phyloP scores from a whole-genome alignment of 2,113 vertebrate species.

The Tychaedon coryphoeus region DNA sequence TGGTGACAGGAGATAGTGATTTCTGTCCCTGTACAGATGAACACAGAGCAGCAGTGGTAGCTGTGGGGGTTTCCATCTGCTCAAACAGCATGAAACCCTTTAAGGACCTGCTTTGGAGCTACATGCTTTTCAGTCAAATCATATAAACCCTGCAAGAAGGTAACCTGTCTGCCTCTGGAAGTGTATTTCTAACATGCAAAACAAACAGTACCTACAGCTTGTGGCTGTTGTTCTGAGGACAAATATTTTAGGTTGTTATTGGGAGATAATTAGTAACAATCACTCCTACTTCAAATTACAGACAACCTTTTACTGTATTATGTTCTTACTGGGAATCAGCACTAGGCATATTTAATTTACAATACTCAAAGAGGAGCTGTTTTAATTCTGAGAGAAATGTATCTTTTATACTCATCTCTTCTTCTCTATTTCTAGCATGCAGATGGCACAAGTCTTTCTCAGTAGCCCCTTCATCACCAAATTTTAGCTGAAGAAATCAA shows the following conservation, averaged over 20 bases:
- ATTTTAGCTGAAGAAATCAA: not conserved
- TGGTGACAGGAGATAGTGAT: not conserved
- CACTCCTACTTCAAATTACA: not conserved
- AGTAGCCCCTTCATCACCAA: not conserved
- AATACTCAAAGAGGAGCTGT: not conserved
- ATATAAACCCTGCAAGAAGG: not conserved
- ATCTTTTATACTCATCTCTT: not conserved
- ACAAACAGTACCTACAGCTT: not conserved
- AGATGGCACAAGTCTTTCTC: not conserved
- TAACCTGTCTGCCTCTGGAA: not conserved
- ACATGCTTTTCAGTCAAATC: not conserved
- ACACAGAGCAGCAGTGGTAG: slow-evolving; percentile 46
- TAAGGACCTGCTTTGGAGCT: not conserved
- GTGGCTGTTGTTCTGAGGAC: not conserved
- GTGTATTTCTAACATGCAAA: not conserved
- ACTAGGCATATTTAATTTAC: not conserved
- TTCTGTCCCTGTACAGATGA: not conserved
- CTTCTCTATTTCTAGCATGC: not conserved
- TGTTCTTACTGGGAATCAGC: not conserved
- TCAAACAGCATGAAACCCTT: not conserved
- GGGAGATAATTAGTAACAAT: not conserved
- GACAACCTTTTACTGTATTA: not conserved
- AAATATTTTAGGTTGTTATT: not conserved
- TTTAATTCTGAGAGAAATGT: not conserved
- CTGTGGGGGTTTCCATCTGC: slow-evolving; percentile 11